Base-by-base conservation (phyloP, 2,797 vertebrate species). In the Enteromius anoplus region DNA sequence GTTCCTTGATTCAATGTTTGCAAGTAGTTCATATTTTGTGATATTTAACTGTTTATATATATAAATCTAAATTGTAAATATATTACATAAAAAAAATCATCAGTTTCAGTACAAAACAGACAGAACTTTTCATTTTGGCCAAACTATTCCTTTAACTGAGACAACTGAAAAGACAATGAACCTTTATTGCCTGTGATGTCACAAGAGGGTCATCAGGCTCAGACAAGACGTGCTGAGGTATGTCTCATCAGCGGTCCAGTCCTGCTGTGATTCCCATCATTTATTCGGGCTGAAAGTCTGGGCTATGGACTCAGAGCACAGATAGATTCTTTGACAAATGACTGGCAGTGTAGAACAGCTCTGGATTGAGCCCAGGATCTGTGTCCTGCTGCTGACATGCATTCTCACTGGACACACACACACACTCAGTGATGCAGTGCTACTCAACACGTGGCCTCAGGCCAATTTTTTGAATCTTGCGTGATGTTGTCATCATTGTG, bases 321-420 rank as follows among this genome's bases (percentile, higher is more conserved):
- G 34, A 53, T 34, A 82, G 19, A 65, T 73, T 21, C 70, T 51
- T 73, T 81, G 80, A 75, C 70, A 40, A 75, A 75, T 82, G 60
- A 53, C 71, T 51, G n/a, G n/a, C n/a, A n/a, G 21, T 42, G 60
- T 64, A 75, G 32, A 75, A 51, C 26, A 81, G 34, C 19, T 51
- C 53, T 66, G 29, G 62, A 37, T 15, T 78, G 42, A 78, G 76
- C 62, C 62, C 45, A 23, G 76, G 10, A 66, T 78, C 60, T 51
- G 42, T 49, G 58, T 66, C 60, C 42, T 49, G 60, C 76, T 49
- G 42, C 76, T 78, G 76, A 66, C 58, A 78, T 47, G 21, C 42
- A 29, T 42, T n/a, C 40, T 47, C 42, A 23, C 45, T 34, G 29
- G 26, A 34, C 72, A 71, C n/a, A 49, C 9, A 14, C 47, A 55